These are phyloP conservation scores for Brachypteracias leptosomus DNA, from an alignment of 2,113 vertebrate genomes.

Conservation along the genomic window DNA sequence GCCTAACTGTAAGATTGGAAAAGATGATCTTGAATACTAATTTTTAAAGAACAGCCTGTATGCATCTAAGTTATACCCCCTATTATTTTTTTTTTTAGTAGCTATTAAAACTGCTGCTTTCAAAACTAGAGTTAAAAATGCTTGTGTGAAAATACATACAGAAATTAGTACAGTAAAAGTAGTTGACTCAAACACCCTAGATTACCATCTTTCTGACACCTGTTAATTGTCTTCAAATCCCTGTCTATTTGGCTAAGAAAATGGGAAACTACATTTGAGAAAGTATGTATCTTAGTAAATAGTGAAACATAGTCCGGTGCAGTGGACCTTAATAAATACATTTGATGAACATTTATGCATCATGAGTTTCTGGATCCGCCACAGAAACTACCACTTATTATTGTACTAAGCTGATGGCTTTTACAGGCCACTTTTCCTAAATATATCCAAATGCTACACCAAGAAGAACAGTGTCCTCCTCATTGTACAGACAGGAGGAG, in stretches of 20 bases:
- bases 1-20: constrained; percentile 31
- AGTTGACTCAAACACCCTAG: not conserved
- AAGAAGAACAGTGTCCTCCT: not conserved
- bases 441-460: not conserved
- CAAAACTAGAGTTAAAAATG: not conserved
- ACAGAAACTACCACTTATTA: not conserved
- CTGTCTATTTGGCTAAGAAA: not conserved
- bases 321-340: not conserved
- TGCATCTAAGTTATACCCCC: not conserved
- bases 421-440: not conserved
- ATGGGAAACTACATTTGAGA: not conserved
- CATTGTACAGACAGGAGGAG: not conserved
- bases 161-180: constrained; percentile 43
- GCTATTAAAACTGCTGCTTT: not conserved
- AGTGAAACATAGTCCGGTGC: not conserved
- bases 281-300: not conserved
- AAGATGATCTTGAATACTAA: not conserved
- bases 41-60: not conserved
- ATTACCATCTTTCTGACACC: not conserved
- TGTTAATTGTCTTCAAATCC: not conserved
- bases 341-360: not conserved
- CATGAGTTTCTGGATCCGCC: not conserved
- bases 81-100: not conserved
- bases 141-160: not conserved
- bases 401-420: not conserved